phyloP scores from a whole-genome alignment of 2,113 vertebrate genomes.

The Burhinus oedicnemus region DNA sequence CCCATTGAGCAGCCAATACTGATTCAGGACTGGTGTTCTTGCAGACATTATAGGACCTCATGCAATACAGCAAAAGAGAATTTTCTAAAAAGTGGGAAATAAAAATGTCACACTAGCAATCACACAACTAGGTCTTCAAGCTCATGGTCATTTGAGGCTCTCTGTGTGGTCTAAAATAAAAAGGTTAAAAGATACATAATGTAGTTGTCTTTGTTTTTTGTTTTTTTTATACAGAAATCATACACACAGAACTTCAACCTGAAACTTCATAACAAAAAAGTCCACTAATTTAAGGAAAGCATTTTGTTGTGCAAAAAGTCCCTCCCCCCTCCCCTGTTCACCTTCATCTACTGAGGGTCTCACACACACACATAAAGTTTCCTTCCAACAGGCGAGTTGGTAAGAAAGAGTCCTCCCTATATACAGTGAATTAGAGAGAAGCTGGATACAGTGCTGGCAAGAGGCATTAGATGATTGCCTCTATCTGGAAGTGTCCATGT shows the following conservation, averaged over 20 bases:
- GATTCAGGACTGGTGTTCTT: conserved; percentile 12
- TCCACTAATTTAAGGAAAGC: conserved; percentile 78
- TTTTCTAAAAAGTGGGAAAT: conserved; percentile 38
- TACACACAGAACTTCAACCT: conserved; percentile 78
- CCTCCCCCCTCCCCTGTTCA: conserved; percentile 61
- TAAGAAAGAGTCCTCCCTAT: conserved; percentile 71
- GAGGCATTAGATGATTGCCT: conserved; percentile 62
- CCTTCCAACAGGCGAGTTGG: conserved; percentile 63
- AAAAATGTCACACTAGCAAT: conserved; percentile 38
- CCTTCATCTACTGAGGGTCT: conserved; percentile 68
- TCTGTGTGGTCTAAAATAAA: conserved; percentile 38
- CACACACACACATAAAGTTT: conserved; percentile 59
- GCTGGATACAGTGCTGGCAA: conserved; percentile 73
- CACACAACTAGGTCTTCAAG: conserved; percentile 41
- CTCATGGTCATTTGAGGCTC: conserved; percentile 44
- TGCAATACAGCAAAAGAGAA: conserved; percentile 27
- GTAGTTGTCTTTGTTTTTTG: conserved; percentile 35
- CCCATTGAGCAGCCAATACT: background rate
- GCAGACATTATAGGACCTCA: conserved; percentile 48
- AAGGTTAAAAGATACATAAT: conserved; percentile 61
- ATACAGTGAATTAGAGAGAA: conserved; percentile 76
- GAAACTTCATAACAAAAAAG: conserved; percentile 78
- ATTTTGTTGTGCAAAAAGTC: conserved; percentile 81
- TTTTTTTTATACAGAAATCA: conserved; percentile 79
- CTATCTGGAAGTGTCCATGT: conserved; percentile 96